These are phyloP conservation scores for Probosciger aterrimus DNA, from an alignment of 2,113 vertebrate species.

Conservation along the genomic window DNA sequence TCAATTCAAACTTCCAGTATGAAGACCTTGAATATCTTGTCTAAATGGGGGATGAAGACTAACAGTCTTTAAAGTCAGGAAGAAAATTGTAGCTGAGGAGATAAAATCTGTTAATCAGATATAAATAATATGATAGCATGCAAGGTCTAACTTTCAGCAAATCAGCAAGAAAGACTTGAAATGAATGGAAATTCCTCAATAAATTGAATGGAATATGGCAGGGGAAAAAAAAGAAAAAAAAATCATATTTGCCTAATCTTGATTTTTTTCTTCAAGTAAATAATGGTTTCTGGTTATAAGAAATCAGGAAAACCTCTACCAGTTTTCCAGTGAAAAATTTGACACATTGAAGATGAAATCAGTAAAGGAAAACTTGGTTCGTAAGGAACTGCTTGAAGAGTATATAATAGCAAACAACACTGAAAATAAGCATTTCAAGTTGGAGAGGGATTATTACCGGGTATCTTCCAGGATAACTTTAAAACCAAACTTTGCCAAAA, in stretches of 20 bases:
- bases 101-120: background rate
- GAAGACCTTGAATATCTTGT: background rate
- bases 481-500: background rate
- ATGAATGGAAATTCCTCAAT: background rate
- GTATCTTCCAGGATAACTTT: background rate
- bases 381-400: background rate
- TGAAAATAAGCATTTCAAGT: background rate
- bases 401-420: background rate
- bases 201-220: background rate
- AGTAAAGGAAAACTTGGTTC: background rate
- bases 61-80: background rate
- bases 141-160: background rate
- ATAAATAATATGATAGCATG: background rate
- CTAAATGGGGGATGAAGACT: background rate
- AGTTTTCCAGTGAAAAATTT: background rate
- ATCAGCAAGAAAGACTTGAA: background rate
- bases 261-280: background rate
- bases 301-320: background rate
- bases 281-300: background rate
- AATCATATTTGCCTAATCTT: background rate
- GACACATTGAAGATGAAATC: background rate
- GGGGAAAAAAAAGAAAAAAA: fast-evolving
- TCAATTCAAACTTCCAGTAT: background rate
- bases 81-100: background rate
- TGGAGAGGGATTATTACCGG: background rate